Evolutionary conservation across 2,113 vertebrate species (phyloP).

Genomic region (Nycticryphes semicollaris): DNA sequence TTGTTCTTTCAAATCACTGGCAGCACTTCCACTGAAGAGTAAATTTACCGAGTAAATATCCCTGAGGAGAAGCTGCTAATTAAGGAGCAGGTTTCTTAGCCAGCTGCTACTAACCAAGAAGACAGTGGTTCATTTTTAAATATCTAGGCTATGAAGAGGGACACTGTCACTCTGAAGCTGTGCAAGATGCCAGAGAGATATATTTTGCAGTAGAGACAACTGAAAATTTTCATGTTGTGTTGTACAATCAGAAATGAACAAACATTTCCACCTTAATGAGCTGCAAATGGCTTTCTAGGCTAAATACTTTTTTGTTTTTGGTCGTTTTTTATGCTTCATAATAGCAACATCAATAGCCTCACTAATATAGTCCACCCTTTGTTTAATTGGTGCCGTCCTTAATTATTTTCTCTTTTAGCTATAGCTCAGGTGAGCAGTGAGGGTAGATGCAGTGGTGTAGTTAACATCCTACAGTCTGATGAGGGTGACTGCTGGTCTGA

Average conservation of each 20-base stretch:
- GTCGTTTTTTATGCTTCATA: background rate
- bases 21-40: conserved; percentile 45
- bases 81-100: conserved; percentile 59
- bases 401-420: background rate
- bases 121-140: conserved; percentile 50
- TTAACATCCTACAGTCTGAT: background rate
- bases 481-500: background rate
- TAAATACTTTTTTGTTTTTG: background rate
- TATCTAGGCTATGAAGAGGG: background rate
- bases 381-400: background rate
- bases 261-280: background rate
- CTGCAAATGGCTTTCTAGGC: background rate
- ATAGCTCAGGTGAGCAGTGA: background rate
- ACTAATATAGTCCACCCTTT: background rate
- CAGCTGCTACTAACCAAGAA: conserved; percentile 55
- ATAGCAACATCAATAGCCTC: background rate
- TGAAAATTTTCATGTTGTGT: background rate
- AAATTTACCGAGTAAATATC: conserved; percentile 65
- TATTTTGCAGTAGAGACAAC: background rate
- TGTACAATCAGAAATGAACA: background rate
- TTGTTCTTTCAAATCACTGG: conserved; percentile 46
- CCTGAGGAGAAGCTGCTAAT: conserved; percentile 64
- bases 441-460: background rate
- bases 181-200: background rate
- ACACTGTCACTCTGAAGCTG: background rate